phyloP scores from a whole-genome alignment of 2,797 vertebrate species.

The Catostomus latipinnis region DNA sequence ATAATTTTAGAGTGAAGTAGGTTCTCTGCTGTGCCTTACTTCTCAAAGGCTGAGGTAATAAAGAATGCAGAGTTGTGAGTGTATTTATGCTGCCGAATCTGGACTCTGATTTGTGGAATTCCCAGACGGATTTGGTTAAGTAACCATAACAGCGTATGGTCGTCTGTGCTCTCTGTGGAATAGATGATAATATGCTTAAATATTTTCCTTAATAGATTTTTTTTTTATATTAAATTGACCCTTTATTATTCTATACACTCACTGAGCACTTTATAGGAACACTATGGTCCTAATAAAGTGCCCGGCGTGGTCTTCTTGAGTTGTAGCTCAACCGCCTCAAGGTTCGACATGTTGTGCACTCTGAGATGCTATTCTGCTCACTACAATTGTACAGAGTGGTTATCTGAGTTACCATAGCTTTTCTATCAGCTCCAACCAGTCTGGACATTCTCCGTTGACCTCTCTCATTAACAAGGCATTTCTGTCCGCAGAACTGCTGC shows the following conservation, averaged over 20 bases:
- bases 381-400: too few species aligned
- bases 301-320: too few species aligned
- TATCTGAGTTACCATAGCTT: too few species aligned
- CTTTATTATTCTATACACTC: neutral
- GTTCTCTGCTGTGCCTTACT: conserved; percentile 75
- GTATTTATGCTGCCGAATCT: conserved; percentile 95
- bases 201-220: conserved; percentile 4
- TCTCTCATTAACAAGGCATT: too few species aligned
- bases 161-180: conserved; percentile 88
- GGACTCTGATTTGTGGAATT: conserved; percentile 96
- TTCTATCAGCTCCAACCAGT: too few species aligned
- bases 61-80: conserved; percentile 94
- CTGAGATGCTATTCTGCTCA: too few species aligned
- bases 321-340: too few species aligned
- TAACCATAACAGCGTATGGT: conserved; percentile 97
- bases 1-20: neutral
- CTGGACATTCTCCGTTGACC: too few species aligned
- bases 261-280: too few species aligned
- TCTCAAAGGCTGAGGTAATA: conserved; percentile 94
- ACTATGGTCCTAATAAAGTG: too few species aligned
- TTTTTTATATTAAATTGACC: neutral
- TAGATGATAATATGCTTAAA: conserved; percentile 41
- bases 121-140: conserved; percentile 96
- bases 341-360: too few species aligned
- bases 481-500: too few species aligned